phyloP scores from a whole-genome alignment of 2,888 invertebrate species.

The Pollenia labialis region DNA sequence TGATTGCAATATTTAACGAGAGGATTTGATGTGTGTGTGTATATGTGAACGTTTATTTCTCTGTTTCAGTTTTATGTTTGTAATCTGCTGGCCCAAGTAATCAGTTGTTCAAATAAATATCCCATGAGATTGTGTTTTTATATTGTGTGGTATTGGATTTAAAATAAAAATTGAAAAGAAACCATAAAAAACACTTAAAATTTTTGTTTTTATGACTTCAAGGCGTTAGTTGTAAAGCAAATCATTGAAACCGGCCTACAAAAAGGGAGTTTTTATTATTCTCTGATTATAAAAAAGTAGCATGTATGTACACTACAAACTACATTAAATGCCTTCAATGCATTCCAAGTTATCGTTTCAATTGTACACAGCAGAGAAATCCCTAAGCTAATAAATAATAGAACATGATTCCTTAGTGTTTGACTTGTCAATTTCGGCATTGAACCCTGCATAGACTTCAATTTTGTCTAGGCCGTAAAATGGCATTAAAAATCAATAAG shows the following conservation, averaged over 20 bases:
- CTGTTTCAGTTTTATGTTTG: conserved; percentile 33
- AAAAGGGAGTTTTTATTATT: conserved; percentile 35
- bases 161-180: neutral
- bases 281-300: conserved; percentile 41
- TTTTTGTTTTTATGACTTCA: conserved; percentile 45
- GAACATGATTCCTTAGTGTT: conserved; percentile 59
- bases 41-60: neutral
- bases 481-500: conserved; percentile 47
- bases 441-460: conserved; percentile 2
- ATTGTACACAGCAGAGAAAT: conserved; percentile 32
- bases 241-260: conserved; percentile 3
- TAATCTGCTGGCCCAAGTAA: conserved; percentile 52
- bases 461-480: conserved; percentile 32
- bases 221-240: conserved; percentile 63
- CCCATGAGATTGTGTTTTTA: conserved; percentile 59
- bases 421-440: conserved; percentile 58
- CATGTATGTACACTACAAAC: conserved; percentile 18
- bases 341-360: neutral
- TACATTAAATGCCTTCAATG: neutral
- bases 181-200: conserved; percentile 54
- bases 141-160: neutral
- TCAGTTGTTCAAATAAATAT: conserved; percentile 61
- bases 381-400: conserved; percentile 71
- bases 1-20: conserved; percentile 69
- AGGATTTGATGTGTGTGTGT: neutral